Base-by-base conservation (phyloP, 2,113 vertebrate genomes). In the Procavia capensis region DNA sequence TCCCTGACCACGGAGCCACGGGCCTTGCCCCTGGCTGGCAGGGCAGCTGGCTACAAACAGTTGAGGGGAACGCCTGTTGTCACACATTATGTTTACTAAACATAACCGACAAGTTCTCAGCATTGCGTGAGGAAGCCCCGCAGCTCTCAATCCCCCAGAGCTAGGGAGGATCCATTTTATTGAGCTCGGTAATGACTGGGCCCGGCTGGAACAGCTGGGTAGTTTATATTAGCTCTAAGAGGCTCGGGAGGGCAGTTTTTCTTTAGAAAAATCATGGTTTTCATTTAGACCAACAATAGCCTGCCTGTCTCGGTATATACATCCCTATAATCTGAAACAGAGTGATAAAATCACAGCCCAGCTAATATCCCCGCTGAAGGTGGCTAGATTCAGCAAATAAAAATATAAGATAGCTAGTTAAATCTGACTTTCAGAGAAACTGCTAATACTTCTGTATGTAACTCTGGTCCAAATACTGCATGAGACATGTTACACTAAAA, bases 101-200 rank as follows among this genome's bases (percentile, higher is more conserved):
- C 97, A 98, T 98, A 98, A 97, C 96, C 93, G 98, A 98, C 98
- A 98, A 95, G 84, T 97, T 98, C 85, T 84, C 97, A 92, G 97
- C 97, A 97, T 97, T 97, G 90, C 76, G 94, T 95, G 93, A 98
- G 97, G 95, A 98, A 97, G 95, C 91, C 96, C 94, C 5, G 9
- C 92, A 95, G 92, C 97, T 98, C 97, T 97, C 22, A 92, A 96
- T 98, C 94, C 98, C 97, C 97, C 61, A 74, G 98, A 97, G 94
- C 97, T 97, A 92, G 94, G 84, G 97, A 98, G 97, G 97, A 98
- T 98, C 98, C 94, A 98, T 98, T 99, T 98, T 98, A 99, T 98
- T 98, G 98, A 98, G 97, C 83, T 78, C 74, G 79, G 91, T 98
- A 98, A 98, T 98, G 98, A 98, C 97, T n/a, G 98, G 97, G 59